Percentiles rank a stretch among this genome's conserved stretches.
These are phyloP conservation scores for Ichneumoninae sp. DNA, from an alignment of 2,888 invertebrate genomes.

Conservation along the genomic window DNA sequence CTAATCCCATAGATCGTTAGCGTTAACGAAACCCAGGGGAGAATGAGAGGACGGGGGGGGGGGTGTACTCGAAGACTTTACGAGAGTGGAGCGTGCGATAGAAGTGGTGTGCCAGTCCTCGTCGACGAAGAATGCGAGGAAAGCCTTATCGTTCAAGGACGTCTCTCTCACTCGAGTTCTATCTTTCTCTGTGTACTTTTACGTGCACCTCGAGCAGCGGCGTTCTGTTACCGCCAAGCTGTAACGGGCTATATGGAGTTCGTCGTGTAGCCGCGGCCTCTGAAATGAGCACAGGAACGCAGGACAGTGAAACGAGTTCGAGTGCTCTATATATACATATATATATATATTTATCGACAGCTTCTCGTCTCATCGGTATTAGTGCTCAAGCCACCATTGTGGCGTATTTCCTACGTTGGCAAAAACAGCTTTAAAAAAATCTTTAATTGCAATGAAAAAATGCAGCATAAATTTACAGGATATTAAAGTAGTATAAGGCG, in stretches of 20 bases:
- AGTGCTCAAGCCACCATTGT: no score
- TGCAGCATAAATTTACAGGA: not conserved
- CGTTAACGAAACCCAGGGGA: not conserved
- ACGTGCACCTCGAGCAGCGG: constrained; percentile 24
- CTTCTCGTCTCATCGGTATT: constrained; percentile 7
- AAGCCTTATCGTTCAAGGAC: constrained; percentile 79
- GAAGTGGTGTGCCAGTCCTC: constrained; percentile 12
- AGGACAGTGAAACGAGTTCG: constrained; percentile 46
- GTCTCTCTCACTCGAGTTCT: constrained; percentile 68
- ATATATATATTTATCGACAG: constrained; percentile 10
- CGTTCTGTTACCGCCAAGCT: constrained; percentile 31
- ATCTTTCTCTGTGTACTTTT: constrained; percentile 25
- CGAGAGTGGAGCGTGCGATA: constrained; percentile 31
- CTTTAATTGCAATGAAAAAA: not conserved
- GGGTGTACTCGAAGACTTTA: constrained; percentile 10
- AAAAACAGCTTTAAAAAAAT: not conserved
- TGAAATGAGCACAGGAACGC: constrained; percentile 5
- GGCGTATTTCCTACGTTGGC: no score
- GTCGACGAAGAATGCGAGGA: constrained; percentile 70
- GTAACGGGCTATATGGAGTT: constrained; percentile 34
- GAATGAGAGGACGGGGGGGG: not conserved
- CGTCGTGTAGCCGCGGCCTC: constrained; percentile 2
- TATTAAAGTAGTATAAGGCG: not conserved
- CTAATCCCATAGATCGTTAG: constrained; percentile 25
- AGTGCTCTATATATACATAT: constrained; percentile 9